These are phyloP conservation scores for Pachymerium ferrugineum DNA, from an alignment of 2,888 invertebrate genomes.

Conservation along the genomic window DNA sequence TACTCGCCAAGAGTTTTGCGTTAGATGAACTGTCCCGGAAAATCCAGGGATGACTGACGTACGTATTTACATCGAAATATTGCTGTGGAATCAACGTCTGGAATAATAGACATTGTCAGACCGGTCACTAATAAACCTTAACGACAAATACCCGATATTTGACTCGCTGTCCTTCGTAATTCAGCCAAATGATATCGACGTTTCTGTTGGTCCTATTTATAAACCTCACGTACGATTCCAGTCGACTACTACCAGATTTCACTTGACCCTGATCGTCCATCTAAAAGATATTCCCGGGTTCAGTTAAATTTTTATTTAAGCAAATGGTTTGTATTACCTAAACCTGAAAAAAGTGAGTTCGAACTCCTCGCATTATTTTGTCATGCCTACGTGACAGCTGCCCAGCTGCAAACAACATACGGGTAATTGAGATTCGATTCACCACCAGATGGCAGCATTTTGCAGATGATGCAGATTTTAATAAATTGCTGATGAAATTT, in stretches of 20 bases:
- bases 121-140: neutral
- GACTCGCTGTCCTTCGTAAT: constrained; percentile 61
- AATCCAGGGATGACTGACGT: constrained; percentile 76
- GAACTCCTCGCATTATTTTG: no score
- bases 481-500: no score
- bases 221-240: constrained; percentile 54
- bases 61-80: constrained; percentile 66
- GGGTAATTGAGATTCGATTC: no score
- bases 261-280: no score
- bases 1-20: constrained; percentile 58
- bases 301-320: no score
- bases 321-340: no score
- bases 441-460: no score
- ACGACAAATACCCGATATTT: constrained; percentile 51
- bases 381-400: no score
- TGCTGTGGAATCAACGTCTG: constrained; percentile 54
- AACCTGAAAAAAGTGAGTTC: no score
- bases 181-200: constrained; percentile 69
- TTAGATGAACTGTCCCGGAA: constrained; percentile 65
- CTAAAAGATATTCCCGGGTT: no score
- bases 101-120: neutral
- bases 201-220: constrained; percentile 56
- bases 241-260: neutral
- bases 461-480: no score
- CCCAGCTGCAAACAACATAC: no score